These are phyloP conservation scores for Pelmatolapia mariae DNA, from an alignment of 2,113 vertebrate species.

Conservation along the genomic window DNA sequence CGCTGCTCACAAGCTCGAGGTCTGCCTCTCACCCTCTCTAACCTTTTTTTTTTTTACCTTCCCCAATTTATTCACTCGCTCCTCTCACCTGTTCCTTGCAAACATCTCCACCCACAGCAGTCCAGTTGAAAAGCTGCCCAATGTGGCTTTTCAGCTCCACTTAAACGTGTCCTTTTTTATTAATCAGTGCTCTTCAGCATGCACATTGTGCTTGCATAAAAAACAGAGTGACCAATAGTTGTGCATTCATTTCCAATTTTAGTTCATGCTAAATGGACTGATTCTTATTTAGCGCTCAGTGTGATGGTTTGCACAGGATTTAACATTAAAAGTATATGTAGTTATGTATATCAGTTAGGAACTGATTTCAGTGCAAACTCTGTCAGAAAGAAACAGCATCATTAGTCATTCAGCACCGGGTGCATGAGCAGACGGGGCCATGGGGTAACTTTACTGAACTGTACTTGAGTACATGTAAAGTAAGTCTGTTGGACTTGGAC, in stretches of 20 bases:
- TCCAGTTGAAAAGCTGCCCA: background rate
- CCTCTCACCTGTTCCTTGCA: slow-evolving; percentile 1
- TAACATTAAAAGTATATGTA: background rate
- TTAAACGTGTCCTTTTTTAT: background rate
- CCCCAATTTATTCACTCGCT: background rate
- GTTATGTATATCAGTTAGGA: background rate
- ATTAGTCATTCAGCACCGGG: accelerated
- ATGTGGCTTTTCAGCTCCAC: background rate
- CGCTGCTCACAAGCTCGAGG: background rate
- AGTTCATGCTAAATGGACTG: background rate
- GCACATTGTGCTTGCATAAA: background rate
- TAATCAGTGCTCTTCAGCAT: background rate
- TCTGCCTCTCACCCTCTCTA: background rate
- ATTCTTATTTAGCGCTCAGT: background rate
- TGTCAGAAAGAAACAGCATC: background rate
- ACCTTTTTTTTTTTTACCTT: background rate
- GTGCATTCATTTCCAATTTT: background rate
- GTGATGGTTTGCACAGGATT: background rate
- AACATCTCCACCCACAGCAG: background rate
- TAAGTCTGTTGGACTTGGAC: background rate
- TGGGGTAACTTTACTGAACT: background rate
- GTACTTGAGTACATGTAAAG: background rate
- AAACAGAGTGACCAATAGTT: background rate
- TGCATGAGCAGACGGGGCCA: background rate
- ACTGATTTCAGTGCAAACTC: background rate